A percentile compares a stretch with the other conserved stretches of the same genome.
These are phyloP conservation scores for Coryphaenoides rupestris DNA, from an alignment of 2,113 vertebrate genomes.

Conservation along the genomic window DNA sequence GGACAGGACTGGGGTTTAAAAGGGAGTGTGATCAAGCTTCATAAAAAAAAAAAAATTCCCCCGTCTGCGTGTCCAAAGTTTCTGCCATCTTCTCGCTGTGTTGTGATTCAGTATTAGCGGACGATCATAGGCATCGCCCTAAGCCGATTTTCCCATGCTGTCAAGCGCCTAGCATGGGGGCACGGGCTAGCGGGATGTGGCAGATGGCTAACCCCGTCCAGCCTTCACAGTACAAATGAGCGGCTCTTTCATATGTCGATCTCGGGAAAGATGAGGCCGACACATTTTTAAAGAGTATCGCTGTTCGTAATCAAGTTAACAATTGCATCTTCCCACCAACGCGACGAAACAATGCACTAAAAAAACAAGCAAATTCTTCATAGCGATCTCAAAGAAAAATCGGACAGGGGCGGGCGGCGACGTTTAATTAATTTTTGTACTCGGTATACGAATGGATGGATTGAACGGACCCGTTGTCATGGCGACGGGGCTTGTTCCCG, in stretches of 20 bases:
- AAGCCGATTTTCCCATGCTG: conserved; percentile 66
- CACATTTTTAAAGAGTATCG: conserved; percentile 64
- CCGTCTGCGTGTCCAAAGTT: conserved; percentile 11
- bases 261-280: conserved; percentile 62
- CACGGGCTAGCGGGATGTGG: conserved; percentile 39
- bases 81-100: neutral
- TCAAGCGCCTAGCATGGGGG: conserved; percentile 60
- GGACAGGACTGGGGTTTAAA: conserved; percentile 26
- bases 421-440: conserved; percentile 65
- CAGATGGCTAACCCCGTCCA: conserved; percentile 77
- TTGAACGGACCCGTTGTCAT: conserved; percentile 79
- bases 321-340: conserved; percentile 43
- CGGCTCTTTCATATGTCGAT: conserved; percentile 59
- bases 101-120: conserved; percentile 33
- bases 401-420: conserved; percentile 15
- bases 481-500: conserved; percentile 66
- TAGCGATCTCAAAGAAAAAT: conserved; percentile 13
- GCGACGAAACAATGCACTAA: neutral
- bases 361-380: conserved; percentile 8
- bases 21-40: neutral
- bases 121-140: conserved; percentile 40
- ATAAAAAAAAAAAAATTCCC: conserved; percentile 1
- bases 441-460: conserved; percentile 50
- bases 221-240: conserved; percentile 72
- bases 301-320: conserved; percentile 74